Conservation (phyloP, 2,888 invertebrate species). For the Sycophila texana region DNA sequence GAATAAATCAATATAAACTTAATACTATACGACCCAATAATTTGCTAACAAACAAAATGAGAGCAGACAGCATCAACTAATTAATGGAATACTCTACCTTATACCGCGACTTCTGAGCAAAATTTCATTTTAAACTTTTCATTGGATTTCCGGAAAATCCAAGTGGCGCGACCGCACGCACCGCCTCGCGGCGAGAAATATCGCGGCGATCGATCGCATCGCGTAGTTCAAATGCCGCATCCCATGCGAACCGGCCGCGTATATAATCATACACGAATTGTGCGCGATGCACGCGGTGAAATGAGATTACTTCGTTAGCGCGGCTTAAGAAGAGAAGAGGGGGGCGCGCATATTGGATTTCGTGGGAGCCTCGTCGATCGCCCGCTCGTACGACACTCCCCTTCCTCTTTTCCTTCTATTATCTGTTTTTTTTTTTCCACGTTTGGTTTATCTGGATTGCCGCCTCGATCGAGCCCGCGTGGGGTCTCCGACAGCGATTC, state of each 20-base stretch:
- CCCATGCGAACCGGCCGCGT: neutral
- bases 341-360: slow-evolving; percentile 44
- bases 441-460: too few relatives aligned
- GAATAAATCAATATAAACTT: too few relatives aligned
- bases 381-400: neutral
- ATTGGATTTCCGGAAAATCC: too few relatives aligned
- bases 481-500: neutral
- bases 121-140: too few relatives aligned
- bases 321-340: slow-evolving; percentile 41
- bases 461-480: neutral
- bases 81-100: too few relatives aligned
- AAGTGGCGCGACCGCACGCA: too few relatives aligned
- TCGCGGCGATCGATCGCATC: slow-evolving; percentile 4
- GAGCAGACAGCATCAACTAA: too few relatives aligned
- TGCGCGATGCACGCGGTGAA: slow-evolving; percentile 18
- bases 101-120: too few relatives aligned
- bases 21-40: too few relatives aligned
- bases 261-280: slow-evolving; percentile 37
- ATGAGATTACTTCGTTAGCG: slow-evolving; percentile 51
- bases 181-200: neutral
- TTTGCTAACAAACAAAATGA: too few relatives aligned
- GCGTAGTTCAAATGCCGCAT: slow-evolving; percentile 31
- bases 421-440: neutral
- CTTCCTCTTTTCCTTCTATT: neutral
- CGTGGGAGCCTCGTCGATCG: slow-evolving; percentile 4